A percentile compares a stretch with the other conserved stretches of the same genome.
phyloP scores from a whole-genome alignment of 2,888 invertebrate genomes.

The Cepaea hortensis region DNA sequence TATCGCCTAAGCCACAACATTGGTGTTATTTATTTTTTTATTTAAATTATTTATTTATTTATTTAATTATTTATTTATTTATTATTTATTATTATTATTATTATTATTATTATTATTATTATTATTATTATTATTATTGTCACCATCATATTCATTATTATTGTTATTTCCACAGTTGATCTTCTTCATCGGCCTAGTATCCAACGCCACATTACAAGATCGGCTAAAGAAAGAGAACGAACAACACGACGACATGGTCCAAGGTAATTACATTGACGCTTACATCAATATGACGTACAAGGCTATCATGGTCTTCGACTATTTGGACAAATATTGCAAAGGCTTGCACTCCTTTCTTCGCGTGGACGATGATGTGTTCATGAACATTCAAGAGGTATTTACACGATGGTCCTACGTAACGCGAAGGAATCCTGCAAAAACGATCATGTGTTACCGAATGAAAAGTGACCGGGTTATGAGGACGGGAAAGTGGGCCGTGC shows the following conservation, averaged over 20 bases:
- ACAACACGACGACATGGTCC: conserved; percentile 6
- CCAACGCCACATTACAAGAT: background rate
- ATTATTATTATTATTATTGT: too few species aligned
- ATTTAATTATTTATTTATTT: background rate
- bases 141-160: too few species aligned
- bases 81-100: background rate
- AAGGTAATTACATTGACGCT: conserved; percentile 17
- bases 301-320: conserved; percentile 22
- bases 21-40: too few species aligned
- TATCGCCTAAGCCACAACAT: too few species aligned
- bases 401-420: background rate
- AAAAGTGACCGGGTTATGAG: conserved; percentile 5
- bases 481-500: conserved; percentile 26
- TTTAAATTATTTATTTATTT: too few species aligned
- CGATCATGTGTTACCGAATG: background rate
- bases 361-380: conserved; percentile 32
- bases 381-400: background rate
- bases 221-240: background rate
- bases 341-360: conserved; percentile 9
- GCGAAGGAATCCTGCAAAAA: background rate
- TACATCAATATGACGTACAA: conserved; percentile 38
- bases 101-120: too few species aligned
- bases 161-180: background rate
- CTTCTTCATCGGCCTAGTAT: conserved; percentile 13
- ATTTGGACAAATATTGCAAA: conserved; percentile 1